Conservation (phyloP, 2,113 vertebrate genomes). For the Sebastes schlegelii region DNA sequence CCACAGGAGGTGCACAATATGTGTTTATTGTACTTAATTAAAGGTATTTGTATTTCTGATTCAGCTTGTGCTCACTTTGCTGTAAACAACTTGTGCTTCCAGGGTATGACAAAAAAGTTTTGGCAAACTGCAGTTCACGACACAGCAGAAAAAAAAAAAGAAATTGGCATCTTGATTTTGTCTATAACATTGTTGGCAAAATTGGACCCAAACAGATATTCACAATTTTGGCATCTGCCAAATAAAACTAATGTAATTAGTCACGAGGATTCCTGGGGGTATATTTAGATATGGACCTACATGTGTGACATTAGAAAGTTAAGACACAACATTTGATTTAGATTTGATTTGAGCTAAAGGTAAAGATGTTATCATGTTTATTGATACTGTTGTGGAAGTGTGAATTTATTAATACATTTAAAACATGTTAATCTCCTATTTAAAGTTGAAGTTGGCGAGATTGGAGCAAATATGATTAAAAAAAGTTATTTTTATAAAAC, state of each 20-base stretch:
- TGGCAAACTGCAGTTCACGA: constrained; percentile 12
- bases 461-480: too few species aligned
- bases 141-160: neutral
- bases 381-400: too few species aligned
- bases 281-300: neutral
- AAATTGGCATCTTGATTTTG: neutral
- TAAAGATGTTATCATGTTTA: neutral
- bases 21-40: constrained; percentile 9
- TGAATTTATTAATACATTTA: neutral
- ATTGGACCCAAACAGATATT: constrained; percentile 27
- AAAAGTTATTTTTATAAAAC: too few species aligned
- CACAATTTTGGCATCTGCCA: constrained; percentile 25
- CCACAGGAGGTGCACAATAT: neutral
- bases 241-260: constrained; percentile 40
- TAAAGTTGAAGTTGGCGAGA: too few species aligned
- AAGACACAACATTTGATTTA: neutral
- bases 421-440: neutral
- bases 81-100: constrained; percentile 37
- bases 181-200: constrained; percentile 30
- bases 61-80: neutral
- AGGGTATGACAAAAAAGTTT: constrained; percentile 20
- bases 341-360: neutral
- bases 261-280: constrained; percentile 9
- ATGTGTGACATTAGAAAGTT: constrained; percentile 2
- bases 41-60: neutral